Percentiles rank a stretch among this genome's conserved stretches.
Evolutionary conservation across 2,888 invertebrate genomes (phyloP).

Genomic region (Trissolcus japonicus): DNA sequence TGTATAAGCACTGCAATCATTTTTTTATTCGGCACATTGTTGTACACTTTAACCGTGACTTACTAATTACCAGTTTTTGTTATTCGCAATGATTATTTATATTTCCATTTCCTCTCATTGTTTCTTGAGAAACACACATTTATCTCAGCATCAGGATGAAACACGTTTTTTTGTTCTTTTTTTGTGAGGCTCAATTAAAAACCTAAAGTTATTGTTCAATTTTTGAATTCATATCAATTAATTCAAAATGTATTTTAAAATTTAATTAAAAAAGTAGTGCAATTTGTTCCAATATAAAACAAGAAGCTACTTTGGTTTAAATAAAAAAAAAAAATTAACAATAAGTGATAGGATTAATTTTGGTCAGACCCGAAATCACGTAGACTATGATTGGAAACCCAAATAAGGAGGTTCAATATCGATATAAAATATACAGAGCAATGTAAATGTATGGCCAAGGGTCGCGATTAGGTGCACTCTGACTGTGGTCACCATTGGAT

Average conservation of each 20-base stretch:
- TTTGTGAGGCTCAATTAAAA: too few species aligned
- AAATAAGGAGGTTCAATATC: conserved; percentile 50
- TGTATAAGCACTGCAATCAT: conserved; percentile 30
- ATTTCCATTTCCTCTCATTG: conserved; percentile 27
- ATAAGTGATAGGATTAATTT: background rate
- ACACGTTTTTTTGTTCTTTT: too few species aligned
- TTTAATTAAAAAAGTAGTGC: too few species aligned
- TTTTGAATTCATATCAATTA: too few species aligned
- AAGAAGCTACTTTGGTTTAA: too few species aligned
- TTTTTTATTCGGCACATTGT: conserved; percentile 23
- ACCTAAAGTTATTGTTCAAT: too few species aligned
- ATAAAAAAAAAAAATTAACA: too few species aligned
- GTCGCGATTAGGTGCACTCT: conserved; percentile 45
- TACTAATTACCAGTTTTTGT: background rate
- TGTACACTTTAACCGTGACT: background rate
- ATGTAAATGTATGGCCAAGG: conserved; percentile 27
- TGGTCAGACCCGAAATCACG: conserved; percentile 19
- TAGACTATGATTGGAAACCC: conserved; percentile 6
- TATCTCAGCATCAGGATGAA: too few species aligned
- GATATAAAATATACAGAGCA: conserved; percentile 23
- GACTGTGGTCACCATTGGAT: conserved; percentile 51
- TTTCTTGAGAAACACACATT: conserved; percentile 5
- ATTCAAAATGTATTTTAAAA: too few species aligned
- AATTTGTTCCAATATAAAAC: too few species aligned
- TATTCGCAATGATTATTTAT: conserved; percentile 14